These are phyloP conservation scores for Aphidius gifuensis DNA, from an alignment of 1,140 invertebrate genomes.

Conservation along the genomic window DNA sequence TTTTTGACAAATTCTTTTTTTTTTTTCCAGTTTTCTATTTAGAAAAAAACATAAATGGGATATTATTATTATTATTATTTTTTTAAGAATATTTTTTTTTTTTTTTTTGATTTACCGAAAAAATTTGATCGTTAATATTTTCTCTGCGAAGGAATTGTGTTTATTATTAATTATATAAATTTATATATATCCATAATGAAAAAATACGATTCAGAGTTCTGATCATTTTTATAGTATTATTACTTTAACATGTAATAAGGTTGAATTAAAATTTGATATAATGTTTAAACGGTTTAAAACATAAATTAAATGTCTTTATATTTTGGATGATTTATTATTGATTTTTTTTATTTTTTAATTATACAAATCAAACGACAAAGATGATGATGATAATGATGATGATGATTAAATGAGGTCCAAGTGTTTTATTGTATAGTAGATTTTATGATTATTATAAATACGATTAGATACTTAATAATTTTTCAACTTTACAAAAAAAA, in stretches of 20 bases:
- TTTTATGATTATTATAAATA: too few species aligned
- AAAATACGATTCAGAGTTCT: conserved; percentile 12
- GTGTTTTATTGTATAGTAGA: conserved; percentile 14
- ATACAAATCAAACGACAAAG: too few species aligned
- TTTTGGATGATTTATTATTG: neutral
- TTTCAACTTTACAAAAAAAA: neutral
- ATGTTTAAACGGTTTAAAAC: neutral
- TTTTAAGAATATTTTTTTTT: conserved; percentile 5
- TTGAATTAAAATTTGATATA: neutral
- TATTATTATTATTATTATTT: conserved; percentile 2
- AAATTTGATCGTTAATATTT: too few species aligned
- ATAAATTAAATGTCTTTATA: too few species aligned
- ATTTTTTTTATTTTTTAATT: neutral
- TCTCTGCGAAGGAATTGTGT: neutral
- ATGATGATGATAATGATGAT: neutral
- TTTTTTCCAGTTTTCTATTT: neutral
- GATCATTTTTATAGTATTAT: conserved; percentile 35
- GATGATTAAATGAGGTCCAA: neutral
- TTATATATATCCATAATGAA: neutral
- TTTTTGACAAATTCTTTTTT: neutral
- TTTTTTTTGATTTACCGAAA: neutral
- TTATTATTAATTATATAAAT: neutral
- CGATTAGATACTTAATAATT: neutral
- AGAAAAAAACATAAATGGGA: neutral
- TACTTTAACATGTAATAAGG: conserved; percentile 36